Evolutionary conservation across 2,888 invertebrate species (phyloP).

Genomic region (Mellilla xanthometata): DNA sequence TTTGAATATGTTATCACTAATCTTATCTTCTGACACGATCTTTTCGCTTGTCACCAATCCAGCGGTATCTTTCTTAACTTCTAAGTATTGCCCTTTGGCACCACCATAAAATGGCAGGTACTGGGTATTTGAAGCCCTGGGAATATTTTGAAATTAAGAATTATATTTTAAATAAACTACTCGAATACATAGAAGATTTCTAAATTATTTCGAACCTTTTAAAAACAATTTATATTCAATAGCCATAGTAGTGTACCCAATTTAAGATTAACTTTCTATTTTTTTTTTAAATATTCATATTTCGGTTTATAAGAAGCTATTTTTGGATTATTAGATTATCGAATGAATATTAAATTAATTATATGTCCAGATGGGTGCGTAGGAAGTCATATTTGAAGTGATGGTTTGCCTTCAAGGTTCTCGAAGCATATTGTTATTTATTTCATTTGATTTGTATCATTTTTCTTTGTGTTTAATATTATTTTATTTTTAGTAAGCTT

Average conservation of each 20-base stretch:
- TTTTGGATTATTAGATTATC: too few species aligned
- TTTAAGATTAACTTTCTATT: neutral
- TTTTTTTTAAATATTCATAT: too few species aligned
- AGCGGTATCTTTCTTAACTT: slow-evolving; percentile 78
- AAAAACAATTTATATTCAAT: too few species aligned
- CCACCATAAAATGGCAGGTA: slow-evolving; percentile 88
- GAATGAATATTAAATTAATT: neutral
- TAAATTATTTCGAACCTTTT: too few species aligned
- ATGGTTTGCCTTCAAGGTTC: slow-evolving; percentile 14
- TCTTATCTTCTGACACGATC: slow-evolving; percentile 69
- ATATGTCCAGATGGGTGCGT: neutral
- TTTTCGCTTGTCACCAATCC: slow-evolving; percentile 77
- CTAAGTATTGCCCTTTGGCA: slow-evolving; percentile 86
- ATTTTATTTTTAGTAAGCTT: too few species aligned
- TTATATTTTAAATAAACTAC: too few species aligned
- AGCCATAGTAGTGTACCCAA: neutral
- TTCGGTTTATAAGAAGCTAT: too few species aligned
- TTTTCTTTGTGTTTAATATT: too few species aligned
- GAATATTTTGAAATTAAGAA: neutral
- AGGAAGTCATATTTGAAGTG: slow-evolving; percentile 6
- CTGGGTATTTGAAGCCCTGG: slow-evolving; percentile 53
- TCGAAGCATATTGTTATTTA: too few species aligned
- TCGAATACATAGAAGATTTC: too few species aligned
- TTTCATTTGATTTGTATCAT: too few species aligned
- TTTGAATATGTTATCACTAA: slow-evolving; percentile 65